Percentiles rank a stretch among this genome's conserved stretches.
Conservation (phyloP, 92 coral and sea anemone genomes). For the Zoanthus gigantus region DNA sequence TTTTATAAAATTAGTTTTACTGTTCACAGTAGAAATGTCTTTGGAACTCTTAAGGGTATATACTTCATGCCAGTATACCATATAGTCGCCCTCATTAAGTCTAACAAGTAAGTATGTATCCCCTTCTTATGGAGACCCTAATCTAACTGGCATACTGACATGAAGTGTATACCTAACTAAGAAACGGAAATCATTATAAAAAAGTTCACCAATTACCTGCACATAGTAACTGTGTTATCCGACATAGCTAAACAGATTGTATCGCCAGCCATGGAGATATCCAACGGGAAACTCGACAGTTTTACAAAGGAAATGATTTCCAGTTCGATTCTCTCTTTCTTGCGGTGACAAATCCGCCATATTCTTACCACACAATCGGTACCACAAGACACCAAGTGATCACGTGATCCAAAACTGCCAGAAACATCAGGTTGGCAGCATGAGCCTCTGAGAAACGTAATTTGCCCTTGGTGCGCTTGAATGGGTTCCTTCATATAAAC, state of each 20-base stretch:
- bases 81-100: no score
- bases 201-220: no score
- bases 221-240: conserved; percentile 77
- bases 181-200: no score
- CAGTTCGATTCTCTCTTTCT: conserved; percentile 55
- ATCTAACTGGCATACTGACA: no score
- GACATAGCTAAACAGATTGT: conserved; percentile 88
- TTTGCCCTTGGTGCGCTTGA: conserved; percentile 95
- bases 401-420: conserved; percentile 74
- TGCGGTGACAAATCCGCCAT: conserved; percentile 77
- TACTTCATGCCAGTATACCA: no score
- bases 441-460: conserved; percentile 81
- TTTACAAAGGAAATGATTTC: conserved; percentile 81
- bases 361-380: conserved; percentile 83
- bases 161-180: no score
- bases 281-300: conserved; percentile 76
- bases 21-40: no score
- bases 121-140: no score
- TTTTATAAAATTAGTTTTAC: no score
- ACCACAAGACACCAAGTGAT: conserved; percentile 88
- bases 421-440: conserved; percentile 51
- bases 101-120: no score
- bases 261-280: conserved; percentile 84
- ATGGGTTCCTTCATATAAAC: conserved; percentile 81
- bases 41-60: no score